Evolutionary conservation across 2,797 vertebrate species (phyloP), one percentile per base, ranked within the genome.

Genomic region (Myotis pilosus): DNA sequence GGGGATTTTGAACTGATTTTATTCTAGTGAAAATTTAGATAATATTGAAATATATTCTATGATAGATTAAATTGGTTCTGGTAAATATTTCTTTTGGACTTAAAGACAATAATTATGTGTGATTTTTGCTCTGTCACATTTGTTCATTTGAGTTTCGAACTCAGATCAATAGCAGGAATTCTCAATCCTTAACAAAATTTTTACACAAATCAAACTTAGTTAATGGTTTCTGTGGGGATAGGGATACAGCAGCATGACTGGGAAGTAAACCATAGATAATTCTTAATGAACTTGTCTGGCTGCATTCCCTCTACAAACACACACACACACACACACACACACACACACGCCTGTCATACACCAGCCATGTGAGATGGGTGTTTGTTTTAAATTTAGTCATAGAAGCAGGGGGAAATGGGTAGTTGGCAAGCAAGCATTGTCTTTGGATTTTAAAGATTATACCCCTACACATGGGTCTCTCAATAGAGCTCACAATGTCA

Each of bases 401-500:
- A 47, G 49, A 23, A 17, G 47, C 36, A 30, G 49, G 25, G 12
- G 49, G 23, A 68, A 33, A 69, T 47, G 28, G 13, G 22, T 1
- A 9, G 44, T 5, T 30, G 36, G 38, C 0, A 3, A 60, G 36
- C 0, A 0, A 51, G 53, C 7, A 13, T 12, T 51, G 8, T 12
- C 44, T 69, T 41, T 49, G 38, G 3, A 0, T 55, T 36, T 47
- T 30, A 30, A 44, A 62, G 75, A 47, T 3, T 36, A 30, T 0
- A n/a, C 8, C 2, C 0, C 19, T 17, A 36, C 5, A 1, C 6
- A 20, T 2, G 10, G 69, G 38, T 47, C 38, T 44, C n/a, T 38
- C 10, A 13, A 13, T 5, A 71, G 28, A 47, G 62, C 12, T 0
- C 1, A 2, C 8, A 7, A 30, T 2, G 3, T 13, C 0, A 4